phyloP scores from a whole-genome alignment of 2,888 invertebrate species.

The Gymnocheta viridis region DNA sequence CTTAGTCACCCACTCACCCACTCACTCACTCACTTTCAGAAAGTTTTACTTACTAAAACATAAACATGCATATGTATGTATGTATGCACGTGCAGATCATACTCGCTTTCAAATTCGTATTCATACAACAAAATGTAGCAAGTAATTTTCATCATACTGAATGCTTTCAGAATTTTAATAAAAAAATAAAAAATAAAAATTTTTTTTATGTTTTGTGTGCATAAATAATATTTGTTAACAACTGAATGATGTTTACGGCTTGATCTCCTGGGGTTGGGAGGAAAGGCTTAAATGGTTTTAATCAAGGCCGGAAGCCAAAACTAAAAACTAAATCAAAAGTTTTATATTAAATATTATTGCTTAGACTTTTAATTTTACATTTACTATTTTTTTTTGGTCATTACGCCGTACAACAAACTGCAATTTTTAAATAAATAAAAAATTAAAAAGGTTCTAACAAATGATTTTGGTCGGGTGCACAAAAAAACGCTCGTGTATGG shows the following conservation, averaged over 20 bases:
- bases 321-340: neutral
- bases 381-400: too few relatives aligned
- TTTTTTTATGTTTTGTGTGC: conserved; percentile 10
- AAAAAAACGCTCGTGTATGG: too few relatives aligned
- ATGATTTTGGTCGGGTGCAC: too few relatives aligned
- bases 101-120: conserved; percentile 12
- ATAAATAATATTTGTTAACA: conserved; percentile 26
- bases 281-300: conserved; percentile 5
- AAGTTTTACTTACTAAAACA: conserved; percentile 7
- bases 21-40: conserved; percentile 8
- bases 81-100: neutral
- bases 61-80: neutral
- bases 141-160: conserved; percentile 60
- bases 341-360: neutral
- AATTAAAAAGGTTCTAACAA: too few relatives aligned
- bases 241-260: conserved; percentile 10
- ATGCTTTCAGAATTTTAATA: conserved; percentile 54
- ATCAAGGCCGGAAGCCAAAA: neutral
- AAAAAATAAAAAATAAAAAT: conserved; percentile 12
- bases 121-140: conserved; percentile 28
- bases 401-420: too few relatives aligned
- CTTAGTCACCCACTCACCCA: neutral
- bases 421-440: too few relatives aligned
- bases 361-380: neutral
- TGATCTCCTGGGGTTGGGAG: neutral